phyloP scores from a whole-genome alignment of 2,888 invertebrate species.

The Heteromyza rotundicornis region DNA sequence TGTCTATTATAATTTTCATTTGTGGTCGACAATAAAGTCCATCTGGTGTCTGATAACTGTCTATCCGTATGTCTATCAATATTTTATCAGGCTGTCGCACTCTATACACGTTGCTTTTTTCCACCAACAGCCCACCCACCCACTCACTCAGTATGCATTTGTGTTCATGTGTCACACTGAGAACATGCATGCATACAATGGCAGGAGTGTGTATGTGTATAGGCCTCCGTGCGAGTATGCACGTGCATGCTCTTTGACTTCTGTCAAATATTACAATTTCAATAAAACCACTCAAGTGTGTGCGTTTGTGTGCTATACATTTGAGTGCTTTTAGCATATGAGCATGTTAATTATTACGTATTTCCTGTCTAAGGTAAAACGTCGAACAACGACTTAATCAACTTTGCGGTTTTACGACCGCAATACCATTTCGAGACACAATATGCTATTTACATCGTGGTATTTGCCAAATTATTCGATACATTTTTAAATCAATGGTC shows the following conservation, averaged over 20 bases:
- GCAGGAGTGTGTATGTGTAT: conserved; percentile 4
- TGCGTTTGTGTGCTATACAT: background rate
- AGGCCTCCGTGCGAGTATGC: conserved; percentile 9
- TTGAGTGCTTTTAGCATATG: conserved; percentile 13
- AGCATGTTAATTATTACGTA: conserved; percentile 51
- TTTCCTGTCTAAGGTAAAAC: too few species aligned
- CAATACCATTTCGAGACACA: too few species aligned
- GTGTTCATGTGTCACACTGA: background rate
- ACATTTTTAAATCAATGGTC: too few species aligned
- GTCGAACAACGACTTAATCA: too few species aligned
- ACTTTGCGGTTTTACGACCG: too few species aligned
- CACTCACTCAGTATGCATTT: background rate
- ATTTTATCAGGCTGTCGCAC: conserved; percentile 53
- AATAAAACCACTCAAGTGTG: conserved; percentile 11
- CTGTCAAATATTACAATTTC: conserved; percentile 31
- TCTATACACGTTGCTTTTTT: conserved; percentile 14
- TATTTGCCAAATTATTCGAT: too few species aligned
- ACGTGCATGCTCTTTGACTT: conserved; percentile 26
- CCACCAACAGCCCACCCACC: background rate
- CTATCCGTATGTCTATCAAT: conserved; percentile 59
- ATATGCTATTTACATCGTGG: too few species aligned
- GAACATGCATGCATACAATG: background rate
- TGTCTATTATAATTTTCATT: conserved; percentile 52
- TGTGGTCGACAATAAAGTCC: conserved; percentile 58
- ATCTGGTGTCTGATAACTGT: conserved; percentile 60